These are phyloP conservation scores for Sebastes cheni DNA, from an alignment of 2,797 vertebrate species.

Conservation along the genomic window DNA sequence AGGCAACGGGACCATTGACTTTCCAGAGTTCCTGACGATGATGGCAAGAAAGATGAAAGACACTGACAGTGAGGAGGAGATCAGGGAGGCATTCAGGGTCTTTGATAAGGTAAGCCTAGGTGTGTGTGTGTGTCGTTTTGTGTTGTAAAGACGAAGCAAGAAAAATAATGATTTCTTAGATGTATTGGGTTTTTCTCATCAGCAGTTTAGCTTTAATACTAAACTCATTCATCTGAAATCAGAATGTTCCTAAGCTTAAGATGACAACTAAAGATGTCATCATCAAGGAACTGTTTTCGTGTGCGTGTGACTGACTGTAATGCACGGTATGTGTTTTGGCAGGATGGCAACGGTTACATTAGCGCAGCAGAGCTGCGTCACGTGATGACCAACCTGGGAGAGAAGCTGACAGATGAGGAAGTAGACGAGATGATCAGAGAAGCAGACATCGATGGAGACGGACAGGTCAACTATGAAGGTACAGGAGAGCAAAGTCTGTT, in stretches of 20 bases:
- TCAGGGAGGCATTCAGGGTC: slow-evolving; percentile 97
- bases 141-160: neutral
- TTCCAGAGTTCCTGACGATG: slow-evolving; percentile 98
- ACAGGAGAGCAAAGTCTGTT: neutral
- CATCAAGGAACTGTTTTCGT: neutral
- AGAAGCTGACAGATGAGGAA: slow-evolving; percentile 98
- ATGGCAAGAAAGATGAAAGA: slow-evolving; percentile 99
- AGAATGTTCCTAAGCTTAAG: neutral
- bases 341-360: slow-evolving; percentile 99
- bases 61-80: slow-evolving; percentile 98
- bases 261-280: neutral
- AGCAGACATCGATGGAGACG: slow-evolving; percentile 97
- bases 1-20: slow-evolving; percentile 99
- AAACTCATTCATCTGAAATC: neutral
- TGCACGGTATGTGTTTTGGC: neutral
- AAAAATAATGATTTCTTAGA: neutral
- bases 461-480: slow-evolving; percentile 99
- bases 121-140: neutral
- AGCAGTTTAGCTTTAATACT: neutral
- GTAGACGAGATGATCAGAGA: slow-evolving; percentile 99
- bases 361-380: slow-evolving; percentile 96
- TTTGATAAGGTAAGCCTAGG: slow-evolving; percentile 91
- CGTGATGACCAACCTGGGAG: slow-evolving; percentile 98
- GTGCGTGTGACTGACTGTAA: neutral
- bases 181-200: neutral